Percentiles rank a stretch among this genome's conserved stretches.
Conservation (phyloP, 2,888 invertebrate genomes). For the Papilio demoleus region DNA sequence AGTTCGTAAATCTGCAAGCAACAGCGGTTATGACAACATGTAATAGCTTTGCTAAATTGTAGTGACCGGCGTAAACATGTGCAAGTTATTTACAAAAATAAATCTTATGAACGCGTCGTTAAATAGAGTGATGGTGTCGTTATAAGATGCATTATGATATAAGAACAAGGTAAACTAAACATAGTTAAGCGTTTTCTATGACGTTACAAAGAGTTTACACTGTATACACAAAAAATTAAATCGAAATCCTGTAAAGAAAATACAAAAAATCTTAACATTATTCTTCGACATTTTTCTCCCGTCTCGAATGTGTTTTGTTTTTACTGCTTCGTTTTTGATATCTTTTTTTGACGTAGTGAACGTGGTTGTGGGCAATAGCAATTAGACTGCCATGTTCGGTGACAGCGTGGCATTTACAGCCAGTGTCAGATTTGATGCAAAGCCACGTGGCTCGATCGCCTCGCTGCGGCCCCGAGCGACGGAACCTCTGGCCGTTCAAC, state of each 20-base stretch:
- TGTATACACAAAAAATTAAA: slow-evolving; percentile 9
- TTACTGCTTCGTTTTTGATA: slow-evolving; percentile 10
- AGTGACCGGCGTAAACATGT: background rate
- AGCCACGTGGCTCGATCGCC: slow-evolving; percentile 58
- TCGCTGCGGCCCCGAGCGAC: slow-evolving; percentile 52
- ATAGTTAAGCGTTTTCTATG: slow-evolving; percentile 15
- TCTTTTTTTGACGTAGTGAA: slow-evolving; percentile 52
- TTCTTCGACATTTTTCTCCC: background rate
- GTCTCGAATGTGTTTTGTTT: background rate
- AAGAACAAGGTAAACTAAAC: slow-evolving; percentile 3
- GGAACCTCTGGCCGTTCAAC: slow-evolving; percentile 64
- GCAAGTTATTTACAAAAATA: background rate
- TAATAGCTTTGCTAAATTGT: background rate
- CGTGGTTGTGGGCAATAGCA: slow-evolving; percentile 58
- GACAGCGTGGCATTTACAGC: slow-evolving; percentile 66
- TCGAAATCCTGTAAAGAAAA: background rate
- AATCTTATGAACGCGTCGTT: background rate
- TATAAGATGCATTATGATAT: background rate
- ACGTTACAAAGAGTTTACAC: slow-evolving; percentile 32
- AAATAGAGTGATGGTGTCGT: slow-evolving; percentile 13
- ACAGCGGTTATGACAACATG: slow-evolving; percentile 20
- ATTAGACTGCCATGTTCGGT: slow-evolving; percentile 57
- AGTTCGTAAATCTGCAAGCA: slow-evolving; percentile 40
- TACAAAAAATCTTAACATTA: background rate
- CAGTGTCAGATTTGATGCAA: slow-evolving; percentile 73